Conservation (phyloP, 2,797 vertebrate species). For the Spheniscus humboldti region DNA sequence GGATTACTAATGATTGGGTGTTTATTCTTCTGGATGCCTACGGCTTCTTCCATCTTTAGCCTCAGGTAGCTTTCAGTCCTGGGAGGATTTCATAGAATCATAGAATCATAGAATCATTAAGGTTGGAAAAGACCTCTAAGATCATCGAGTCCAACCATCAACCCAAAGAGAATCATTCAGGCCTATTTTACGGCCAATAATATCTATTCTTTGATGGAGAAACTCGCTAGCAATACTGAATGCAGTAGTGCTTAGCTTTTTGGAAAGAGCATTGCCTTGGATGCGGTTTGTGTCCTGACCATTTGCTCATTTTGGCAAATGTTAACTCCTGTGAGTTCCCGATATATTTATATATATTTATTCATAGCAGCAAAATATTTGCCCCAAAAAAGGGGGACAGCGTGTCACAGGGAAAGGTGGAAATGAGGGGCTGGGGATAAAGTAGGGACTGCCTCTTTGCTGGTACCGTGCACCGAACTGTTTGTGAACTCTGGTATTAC, state of each 20-base stretch:
- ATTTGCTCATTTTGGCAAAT: neutral
- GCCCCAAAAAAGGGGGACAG: accelerated
- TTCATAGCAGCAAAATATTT: neutral
- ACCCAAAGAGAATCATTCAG: neutral
- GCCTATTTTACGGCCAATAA: neutral
- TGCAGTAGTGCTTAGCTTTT: neutral
- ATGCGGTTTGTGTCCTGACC: neutral
- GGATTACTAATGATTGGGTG: neutral
- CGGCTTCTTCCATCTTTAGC: neutral
- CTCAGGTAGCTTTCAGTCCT: neutral
- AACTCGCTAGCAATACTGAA: neutral
- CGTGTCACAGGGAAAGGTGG: neutral
- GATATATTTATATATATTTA: accelerated
- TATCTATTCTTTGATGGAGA: neutral
- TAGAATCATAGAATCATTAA: no score
- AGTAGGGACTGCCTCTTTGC: neutral
- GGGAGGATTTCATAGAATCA: neutral
- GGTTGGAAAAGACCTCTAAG: no score
- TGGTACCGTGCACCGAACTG: accelerated
- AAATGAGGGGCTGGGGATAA: neutral
- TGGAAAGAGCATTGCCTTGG: neutral
- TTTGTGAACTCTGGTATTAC: neutral
- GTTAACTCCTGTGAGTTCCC: neutral
- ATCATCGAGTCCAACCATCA: no score
- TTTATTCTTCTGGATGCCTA: neutral